Conservation (phyloP, 2,888 invertebrate species). For the Drosophila cognata region DNA sequence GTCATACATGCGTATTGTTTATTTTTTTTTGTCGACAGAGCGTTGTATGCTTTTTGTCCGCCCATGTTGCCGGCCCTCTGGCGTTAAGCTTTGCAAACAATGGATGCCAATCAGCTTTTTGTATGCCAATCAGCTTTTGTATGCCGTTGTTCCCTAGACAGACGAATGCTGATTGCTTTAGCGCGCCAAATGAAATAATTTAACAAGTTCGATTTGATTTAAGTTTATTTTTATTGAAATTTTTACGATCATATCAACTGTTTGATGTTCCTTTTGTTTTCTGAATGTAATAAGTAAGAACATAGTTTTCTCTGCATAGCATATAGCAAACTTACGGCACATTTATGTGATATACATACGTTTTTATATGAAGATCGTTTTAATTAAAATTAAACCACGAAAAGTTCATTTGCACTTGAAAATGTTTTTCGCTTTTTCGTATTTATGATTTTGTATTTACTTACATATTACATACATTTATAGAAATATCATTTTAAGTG, state of each 20-base stretch:
- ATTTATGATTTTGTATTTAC: slow-evolving; percentile 49
- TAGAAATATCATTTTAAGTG: slow-evolving; percentile 67
- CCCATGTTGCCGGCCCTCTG: slow-evolving; percentile 38
- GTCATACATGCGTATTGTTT: slow-evolving; percentile 85
- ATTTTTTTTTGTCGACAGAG: slow-evolving; percentile 53
- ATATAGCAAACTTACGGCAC: slow-evolving; percentile 67
- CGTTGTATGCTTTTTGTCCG: slow-evolving; percentile 39
- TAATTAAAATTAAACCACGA: slow-evolving; percentile 25
- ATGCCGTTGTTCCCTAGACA: not conserved
- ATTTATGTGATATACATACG: slow-evolving; percentile 55
- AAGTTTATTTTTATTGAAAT: slow-evolving; percentile 78
- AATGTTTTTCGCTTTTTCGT: slow-evolving; percentile 47
- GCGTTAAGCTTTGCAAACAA: slow-evolving; percentile 43
- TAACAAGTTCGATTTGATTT: slow-evolving; percentile 54
- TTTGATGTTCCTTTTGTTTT: slow-evolving; percentile 42
- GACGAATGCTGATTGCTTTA: slow-evolving; percentile 32
- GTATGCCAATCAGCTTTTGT: not conserved
- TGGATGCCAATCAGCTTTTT: slow-evolving; percentile 1
- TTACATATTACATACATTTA: slow-evolving; percentile 69
- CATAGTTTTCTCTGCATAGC: slow-evolving; percentile 48
- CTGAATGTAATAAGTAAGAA: slow-evolving; percentile 50
- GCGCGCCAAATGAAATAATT: slow-evolving; percentile 14
- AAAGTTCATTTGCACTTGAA: slow-evolving; percentile 59
- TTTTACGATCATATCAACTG: slow-evolving; percentile 73
- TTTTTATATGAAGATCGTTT: slow-evolving; percentile 50